A percentile compares a stretch with the other conserved stretches of the same genome.
phyloP scores from a whole-genome alignment of 2,888 invertebrate genomes.

The Candidula unifasciata region DNA sequence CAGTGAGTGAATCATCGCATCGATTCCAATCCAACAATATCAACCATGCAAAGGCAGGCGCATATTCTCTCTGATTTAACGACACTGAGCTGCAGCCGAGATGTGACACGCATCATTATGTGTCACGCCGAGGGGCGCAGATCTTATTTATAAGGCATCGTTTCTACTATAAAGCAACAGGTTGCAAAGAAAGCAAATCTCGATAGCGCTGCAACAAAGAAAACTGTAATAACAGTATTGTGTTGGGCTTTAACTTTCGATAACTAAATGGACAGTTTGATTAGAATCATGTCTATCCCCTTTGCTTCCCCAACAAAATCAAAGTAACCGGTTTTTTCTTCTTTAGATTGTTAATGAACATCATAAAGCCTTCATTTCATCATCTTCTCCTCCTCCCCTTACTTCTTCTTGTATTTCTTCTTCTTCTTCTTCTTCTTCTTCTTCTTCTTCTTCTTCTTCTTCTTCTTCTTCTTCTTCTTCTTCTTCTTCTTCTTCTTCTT shows the following conservation, averaged over 20 bases:
- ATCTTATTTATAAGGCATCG: no score
- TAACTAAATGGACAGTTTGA: no score
- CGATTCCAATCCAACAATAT: neutral
- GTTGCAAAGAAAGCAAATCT: no score
- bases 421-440: neutral
- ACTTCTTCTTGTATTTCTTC: neutral
- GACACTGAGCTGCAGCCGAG: neutral
- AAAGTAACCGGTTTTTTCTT: neutral
- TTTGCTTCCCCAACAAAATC: no score
- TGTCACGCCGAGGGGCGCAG: neutral
- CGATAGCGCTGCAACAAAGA: no score
- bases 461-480: neutral
- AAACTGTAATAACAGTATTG: no score
- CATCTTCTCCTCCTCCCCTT: neutral
- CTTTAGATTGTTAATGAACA: neutral
- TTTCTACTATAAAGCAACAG: no score
- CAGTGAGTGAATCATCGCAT: conserved; percentile 15
- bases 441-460: neutral
- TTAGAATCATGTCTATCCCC: no score
- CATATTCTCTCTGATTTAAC: neutral
- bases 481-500: neutral
- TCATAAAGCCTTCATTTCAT: neutral
- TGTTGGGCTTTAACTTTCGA: no score
- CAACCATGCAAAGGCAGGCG: neutral
- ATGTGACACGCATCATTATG: neutral